Conservation (phyloP, 1,140 invertebrate genomes). For the Leptopilina clavipes region DNA sequence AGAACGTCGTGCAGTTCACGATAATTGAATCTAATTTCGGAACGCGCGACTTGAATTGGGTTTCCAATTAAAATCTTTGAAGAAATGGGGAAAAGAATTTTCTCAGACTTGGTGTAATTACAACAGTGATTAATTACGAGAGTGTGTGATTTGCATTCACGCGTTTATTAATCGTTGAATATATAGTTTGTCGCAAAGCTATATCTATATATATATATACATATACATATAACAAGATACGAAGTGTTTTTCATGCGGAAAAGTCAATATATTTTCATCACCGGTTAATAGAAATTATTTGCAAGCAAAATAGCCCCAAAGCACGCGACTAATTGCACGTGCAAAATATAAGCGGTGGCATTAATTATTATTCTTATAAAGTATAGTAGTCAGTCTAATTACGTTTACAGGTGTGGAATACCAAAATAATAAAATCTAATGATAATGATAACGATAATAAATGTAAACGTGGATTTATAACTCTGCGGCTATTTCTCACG, state of each 20-base stretch:
- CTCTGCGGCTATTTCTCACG: slow-evolving; percentile 52
- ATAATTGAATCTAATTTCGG: slow-evolving; percentile 28
- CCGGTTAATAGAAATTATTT: slow-evolving; percentile 31
- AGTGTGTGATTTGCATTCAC: slow-evolving; percentile 42
- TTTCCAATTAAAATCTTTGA: slow-evolving; percentile 26
- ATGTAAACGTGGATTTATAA: slow-evolving; percentile 43
- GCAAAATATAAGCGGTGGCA: slow-evolving; percentile 49
- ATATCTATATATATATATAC: neutral
- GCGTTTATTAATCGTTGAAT: slow-evolving; percentile 43
- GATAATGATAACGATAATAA: slow-evolving; percentile 52
- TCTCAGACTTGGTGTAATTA: slow-evolving; percentile 39
- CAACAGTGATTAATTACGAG: neutral
- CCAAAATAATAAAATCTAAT: slow-evolving; percentile 51
- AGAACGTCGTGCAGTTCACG: neutral
- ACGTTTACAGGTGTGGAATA: slow-evolving; percentile 45
- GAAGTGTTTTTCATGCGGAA: slow-evolving; percentile 5
- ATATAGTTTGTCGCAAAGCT: slow-evolving; percentile 5
- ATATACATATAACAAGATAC: neutral
- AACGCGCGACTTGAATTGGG: neutral
- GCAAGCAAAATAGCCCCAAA: slow-evolving; percentile 13
- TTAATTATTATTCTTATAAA: slow-evolving; percentile 39
- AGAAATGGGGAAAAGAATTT: slow-evolving; percentile 9
- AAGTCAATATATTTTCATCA: slow-evolving; percentile 35
- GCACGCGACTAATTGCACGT: slow-evolving; percentile 36
- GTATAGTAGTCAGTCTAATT: slow-evolving; percentile 47